Evolutionary conservation across 1,140 invertebrate species (phyloP).

Genomic region (Elysia chlorotica): DNA sequence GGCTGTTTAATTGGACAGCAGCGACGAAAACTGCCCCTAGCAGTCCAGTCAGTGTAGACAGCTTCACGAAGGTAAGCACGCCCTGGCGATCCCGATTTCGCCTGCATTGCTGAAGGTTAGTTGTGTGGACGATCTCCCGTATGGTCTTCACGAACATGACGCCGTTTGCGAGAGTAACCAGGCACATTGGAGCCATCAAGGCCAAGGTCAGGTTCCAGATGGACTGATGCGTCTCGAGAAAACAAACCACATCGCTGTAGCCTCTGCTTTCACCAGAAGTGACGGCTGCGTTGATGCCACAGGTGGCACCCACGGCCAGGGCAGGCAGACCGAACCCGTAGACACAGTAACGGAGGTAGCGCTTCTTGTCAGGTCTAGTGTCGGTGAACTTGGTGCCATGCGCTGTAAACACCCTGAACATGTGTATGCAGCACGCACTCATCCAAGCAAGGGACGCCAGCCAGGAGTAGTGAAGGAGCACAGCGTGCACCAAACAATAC

Average conservation of each 20-base stretch:
- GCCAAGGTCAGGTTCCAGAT: neutral
- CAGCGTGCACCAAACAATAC: conserved; percentile 66
- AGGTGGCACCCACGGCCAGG: neutral
- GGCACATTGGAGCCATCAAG: neutral
- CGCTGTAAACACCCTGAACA: conserved; percentile 62
- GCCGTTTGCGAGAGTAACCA: neutral
- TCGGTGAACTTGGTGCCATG: neutral
- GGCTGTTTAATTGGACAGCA: neutral
- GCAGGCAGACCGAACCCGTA: neutral
- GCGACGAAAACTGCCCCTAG: neutral
- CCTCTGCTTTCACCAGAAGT: neutral
- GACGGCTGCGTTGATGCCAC: neutral
- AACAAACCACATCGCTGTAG: conserved; percentile 4
- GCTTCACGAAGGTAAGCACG: conserved; percentile 18
- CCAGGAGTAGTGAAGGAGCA: conserved; percentile 87
- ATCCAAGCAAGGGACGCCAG: conserved; percentile 92
- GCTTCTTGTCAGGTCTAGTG: neutral
- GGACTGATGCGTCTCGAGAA: neutral
- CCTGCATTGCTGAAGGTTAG: neutral
- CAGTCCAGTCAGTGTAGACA: conserved; percentile 14
- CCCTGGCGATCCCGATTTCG: neutral
- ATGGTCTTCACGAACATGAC: conserved; percentile 10
- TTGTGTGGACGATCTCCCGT: neutral
- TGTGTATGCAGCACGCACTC: conserved; percentile 79
- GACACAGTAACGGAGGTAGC: neutral